Percentiles rank a stretch among this genome's conserved stretches.
Evolutionary conservation across 2,888 invertebrate genomes (phyloP).

Genomic region (Eustalomyia histrio): DNA sequence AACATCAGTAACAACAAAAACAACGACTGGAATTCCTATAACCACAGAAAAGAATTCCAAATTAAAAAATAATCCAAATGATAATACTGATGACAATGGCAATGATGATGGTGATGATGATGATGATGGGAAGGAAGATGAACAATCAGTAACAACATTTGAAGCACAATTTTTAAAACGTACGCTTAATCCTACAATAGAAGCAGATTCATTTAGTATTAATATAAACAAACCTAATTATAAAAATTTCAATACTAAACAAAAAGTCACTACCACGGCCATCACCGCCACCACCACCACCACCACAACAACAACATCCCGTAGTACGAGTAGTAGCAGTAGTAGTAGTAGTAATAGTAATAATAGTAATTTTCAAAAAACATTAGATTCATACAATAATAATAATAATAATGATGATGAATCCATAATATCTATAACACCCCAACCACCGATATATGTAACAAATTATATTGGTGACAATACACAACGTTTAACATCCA

Average conservation of each 20-base stretch:
- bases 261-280: constrained; percentile 2
- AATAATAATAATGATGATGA: no score
- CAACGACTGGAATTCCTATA: constrained; percentile 67
- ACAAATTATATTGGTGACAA: constrained; percentile 80
- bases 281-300: constrained; percentile 4
- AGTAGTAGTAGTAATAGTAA: constrained; percentile 46
- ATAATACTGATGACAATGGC: not conserved
- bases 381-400: constrained; percentile 31
- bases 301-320: constrained; percentile 48
- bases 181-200: constrained; percentile 69
- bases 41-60: constrained; percentile 63
- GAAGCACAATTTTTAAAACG: constrained; percentile 75
- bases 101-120: not conserved
- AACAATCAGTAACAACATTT: constrained; percentile 64
- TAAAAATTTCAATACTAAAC: constrained; percentile 36
- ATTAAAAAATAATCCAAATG: constrained; percentile 47
- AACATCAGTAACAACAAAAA: constrained; percentile 61
- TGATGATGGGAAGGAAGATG: constrained; percentile 24
- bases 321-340: constrained; percentile 66
- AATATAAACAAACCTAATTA: constrained; percentile 52
- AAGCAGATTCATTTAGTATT: constrained; percentile 19
- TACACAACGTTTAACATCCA: constrained; percentile 75
- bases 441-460: constrained; percentile 78
- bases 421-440: constrained; percentile 36
- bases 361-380: constrained; percentile 38